These are phyloP conservation scores for Phengaris arion DNA, from an alignment of 2,888 invertebrate genomes.

Conservation along the genomic window DNA sequence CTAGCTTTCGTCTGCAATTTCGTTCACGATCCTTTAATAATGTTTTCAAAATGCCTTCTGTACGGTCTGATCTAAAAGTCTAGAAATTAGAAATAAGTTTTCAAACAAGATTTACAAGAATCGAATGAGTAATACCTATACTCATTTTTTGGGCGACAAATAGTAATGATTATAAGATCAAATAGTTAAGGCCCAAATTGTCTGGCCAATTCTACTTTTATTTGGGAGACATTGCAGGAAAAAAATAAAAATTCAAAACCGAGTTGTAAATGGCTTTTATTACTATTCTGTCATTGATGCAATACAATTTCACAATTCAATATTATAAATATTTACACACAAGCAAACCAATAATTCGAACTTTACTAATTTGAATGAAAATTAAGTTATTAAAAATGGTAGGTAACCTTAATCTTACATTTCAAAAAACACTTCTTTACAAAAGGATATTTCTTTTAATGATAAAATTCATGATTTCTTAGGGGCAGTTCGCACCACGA, in stretches of 20 bases:
- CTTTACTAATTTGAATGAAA: neutral
- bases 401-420: neutral
- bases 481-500: too few relatives aligned
- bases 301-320: neutral
- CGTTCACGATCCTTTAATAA: too few relatives aligned
- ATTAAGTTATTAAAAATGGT: neutral
- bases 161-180: too few relatives aligned
- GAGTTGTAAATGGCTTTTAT: slow-evolving; percentile 1
- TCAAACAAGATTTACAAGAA: too few relatives aligned
- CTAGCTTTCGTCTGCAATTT: too few relatives aligned
- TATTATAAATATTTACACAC: slow-evolving; percentile 8
- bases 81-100: too few relatives aligned
- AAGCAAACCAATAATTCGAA: neutral
- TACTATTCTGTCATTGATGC: neutral
- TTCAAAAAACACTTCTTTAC: neutral
- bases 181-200: too few relatives aligned
- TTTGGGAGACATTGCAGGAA: neutral
- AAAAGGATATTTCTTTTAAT: too few relatives aligned
- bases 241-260: neutral
- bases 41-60: too few relatives aligned
- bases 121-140: too few relatives aligned
- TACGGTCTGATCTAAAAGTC: too few relatives aligned
- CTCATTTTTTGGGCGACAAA: too few relatives aligned
- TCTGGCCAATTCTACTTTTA: neutral
- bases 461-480: neutral